A percentile compares a stretch with the other conserved stretches of the same genome.
Evolutionary conservation across 2,888 invertebrate species (phyloP).

Genomic region (Tanytarsus gracilentus): DNA sequence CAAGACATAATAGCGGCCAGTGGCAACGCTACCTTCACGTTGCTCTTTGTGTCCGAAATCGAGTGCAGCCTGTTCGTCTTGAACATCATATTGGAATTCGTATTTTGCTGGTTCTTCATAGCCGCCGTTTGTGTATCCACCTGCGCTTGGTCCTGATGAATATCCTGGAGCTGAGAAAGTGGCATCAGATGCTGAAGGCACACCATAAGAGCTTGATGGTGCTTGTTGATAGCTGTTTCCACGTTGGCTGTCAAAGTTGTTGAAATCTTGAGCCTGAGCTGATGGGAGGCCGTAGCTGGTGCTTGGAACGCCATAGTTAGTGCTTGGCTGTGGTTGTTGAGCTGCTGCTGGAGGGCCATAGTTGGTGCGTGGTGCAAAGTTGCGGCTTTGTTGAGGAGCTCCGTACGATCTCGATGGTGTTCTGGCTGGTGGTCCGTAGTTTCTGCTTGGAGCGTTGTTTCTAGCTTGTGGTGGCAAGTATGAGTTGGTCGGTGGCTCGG

Average conservation of each 20-base stretch:
- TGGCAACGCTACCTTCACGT: constrained; percentile 53
- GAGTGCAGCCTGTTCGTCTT: constrained; percentile 54
- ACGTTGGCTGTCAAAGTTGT: constrained; percentile 33
- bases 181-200: constrained; percentile 35
- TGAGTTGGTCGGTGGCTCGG: constrained; percentile 39
- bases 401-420: constrained; percentile 38
- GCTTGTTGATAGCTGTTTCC: constrained; percentile 36
- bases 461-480: constrained; percentile 31
- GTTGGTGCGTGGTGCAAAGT: constrained; percentile 33
- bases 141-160: constrained; percentile 33
- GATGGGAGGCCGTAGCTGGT: constrained; percentile 39
- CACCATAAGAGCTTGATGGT: constrained; percentile 44
- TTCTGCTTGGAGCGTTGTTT: constrained; percentile 31
- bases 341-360: constrained; percentile 36
- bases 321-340: constrained; percentile 31
- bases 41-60: constrained; percentile 59
- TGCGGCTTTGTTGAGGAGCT: constrained; percentile 20
- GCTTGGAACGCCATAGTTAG: constrained; percentile 43
- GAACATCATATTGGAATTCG: constrained; percentile 58
- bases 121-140: constrained; percentile 33
- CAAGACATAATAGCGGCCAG: constrained; percentile 56
- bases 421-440: constrained; percentile 34
- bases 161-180: background rate
- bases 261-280: constrained; percentile 30
- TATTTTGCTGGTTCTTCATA: constrained; percentile 57